A percentile compares a stretch with the other conserved stretches of the same genome.
phyloP scores from a whole-genome alignment of 2,797 vertebrate species.

The Tympanoctomys barrerae region DNA sequence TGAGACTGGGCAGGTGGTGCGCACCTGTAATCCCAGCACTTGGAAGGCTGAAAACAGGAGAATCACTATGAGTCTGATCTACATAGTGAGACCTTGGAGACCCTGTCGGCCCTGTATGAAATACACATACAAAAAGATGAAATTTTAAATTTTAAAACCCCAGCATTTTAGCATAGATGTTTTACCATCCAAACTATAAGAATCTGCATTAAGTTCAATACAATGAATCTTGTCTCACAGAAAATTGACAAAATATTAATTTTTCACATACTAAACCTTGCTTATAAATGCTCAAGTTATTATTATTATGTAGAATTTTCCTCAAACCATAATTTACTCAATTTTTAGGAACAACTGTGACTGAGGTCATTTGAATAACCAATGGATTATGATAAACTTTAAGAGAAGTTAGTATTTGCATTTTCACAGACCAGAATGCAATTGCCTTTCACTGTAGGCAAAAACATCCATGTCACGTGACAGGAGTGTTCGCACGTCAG shows the following conservation, averaged over 20 bases:
- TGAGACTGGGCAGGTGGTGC: too few species aligned
- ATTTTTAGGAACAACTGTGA: background rate
- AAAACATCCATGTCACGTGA: background rate
- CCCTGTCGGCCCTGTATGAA: too few species aligned
- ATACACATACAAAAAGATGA: background rate
- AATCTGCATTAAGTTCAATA: background rate
- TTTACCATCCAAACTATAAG: background rate
- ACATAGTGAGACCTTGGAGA: too few species aligned
- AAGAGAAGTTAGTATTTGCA: background rate
- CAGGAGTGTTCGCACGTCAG: background rate
- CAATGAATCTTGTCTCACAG: background rate
- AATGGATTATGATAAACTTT: background rate
- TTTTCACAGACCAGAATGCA: slow-evolving; percentile 4
- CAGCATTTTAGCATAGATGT: background rate
- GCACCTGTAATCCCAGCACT: too few species aligned
- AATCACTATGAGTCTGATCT: too few species aligned
- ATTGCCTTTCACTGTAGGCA: background rate
- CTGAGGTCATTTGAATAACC: slow-evolving; percentile 6
- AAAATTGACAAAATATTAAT: background rate
- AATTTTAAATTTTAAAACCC: background rate
- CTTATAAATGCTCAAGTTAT: background rate
- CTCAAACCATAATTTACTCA: background rate
- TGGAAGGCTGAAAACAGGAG: too few species aligned
- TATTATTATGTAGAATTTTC: background rate
- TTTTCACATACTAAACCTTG: background rate